A percentile compares a stretch with the other conserved stretches of the same genome.
Conservation (phyloP, 92 coral and sea anemone species). For the Hydrozoanthus gracilis region DNA sequence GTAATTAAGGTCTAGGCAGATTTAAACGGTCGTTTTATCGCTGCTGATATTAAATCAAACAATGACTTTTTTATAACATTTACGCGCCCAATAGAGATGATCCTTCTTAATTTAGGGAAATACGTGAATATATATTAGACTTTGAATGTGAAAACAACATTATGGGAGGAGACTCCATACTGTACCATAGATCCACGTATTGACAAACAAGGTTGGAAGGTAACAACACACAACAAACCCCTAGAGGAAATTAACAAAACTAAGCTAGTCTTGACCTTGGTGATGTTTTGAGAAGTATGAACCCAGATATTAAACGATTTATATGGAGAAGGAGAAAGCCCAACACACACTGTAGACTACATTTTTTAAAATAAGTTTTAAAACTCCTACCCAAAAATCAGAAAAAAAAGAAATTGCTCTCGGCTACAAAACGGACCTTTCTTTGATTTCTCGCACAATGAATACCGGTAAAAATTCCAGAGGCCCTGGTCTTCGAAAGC, state of each 20-base stretch:
- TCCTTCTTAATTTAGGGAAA: neutral
- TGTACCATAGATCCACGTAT: neutral
- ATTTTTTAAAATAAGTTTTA: neutral
- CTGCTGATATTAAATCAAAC: neutral
- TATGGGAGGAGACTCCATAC: neutral
- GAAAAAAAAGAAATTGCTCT: constrained; percentile 2
- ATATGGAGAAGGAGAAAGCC: constrained; percentile 28
- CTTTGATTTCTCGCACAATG: constrained; percentile 11
- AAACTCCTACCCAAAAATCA: neutral
- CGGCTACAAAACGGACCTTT: constrained; percentile 16
- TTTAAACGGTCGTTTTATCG: neutral
- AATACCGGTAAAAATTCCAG: neutral
- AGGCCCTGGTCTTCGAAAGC: neutral
- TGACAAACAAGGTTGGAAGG: neutral
- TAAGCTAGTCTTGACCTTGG: constrained; percentile 2
- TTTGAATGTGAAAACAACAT: neutral
- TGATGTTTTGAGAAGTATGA: constrained; percentile 5
- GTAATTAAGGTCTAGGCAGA: neutral
- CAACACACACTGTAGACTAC: neutral
- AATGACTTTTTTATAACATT: neutral
- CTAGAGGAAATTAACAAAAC: constrained; percentile 8
- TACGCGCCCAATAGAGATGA: neutral
- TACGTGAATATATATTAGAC: neutral
- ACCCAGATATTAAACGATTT: constrained; percentile 6
- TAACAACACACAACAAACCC: neutral